Percentiles rank a stretch among this genome's conserved stretches.
Conservation (phyloP, 2,113 vertebrate genomes). For the Jaculus jaculus region DNA sequence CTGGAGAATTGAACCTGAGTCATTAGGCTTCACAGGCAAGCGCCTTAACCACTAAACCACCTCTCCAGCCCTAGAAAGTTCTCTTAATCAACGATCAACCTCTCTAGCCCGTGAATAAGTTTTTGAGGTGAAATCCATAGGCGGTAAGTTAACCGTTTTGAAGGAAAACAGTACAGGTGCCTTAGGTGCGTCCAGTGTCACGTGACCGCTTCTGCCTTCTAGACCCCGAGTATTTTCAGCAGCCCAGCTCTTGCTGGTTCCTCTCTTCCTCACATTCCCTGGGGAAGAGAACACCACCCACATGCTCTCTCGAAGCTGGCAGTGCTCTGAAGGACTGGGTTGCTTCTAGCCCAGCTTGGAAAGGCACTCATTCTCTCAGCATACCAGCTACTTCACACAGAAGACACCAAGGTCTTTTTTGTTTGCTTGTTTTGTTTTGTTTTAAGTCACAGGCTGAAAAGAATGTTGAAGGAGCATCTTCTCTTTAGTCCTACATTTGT, state of each 20-base stretch:
- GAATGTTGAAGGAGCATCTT: background rate
- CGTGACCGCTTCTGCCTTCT: background rate
- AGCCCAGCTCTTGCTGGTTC: background rate
- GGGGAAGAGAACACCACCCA: background rate
- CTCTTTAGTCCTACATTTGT: no score
- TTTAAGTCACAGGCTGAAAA: background rate
- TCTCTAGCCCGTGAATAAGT: background rate
- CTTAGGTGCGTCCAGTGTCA: fast-evolving
- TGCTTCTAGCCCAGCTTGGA: background rate
- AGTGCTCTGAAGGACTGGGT: background rate
- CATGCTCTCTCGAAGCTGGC: background rate
- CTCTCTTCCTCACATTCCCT: background rate
- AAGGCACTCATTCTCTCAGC: background rate
- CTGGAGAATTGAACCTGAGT: no score
- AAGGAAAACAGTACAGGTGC: background rate
- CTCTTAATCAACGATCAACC: no score
- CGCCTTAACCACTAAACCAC: no score
- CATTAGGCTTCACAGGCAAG: no score
- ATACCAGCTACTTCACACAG: background rate
- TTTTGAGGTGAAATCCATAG: background rate
- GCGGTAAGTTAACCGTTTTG: background rate
- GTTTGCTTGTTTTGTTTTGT: background rate
- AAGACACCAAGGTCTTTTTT: background rate
- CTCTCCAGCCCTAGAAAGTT: no score
- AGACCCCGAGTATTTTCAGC: background rate